Conservation (phyloP, 2,888 invertebrate species). For the Mimumesa dahlbomi region DNA sequence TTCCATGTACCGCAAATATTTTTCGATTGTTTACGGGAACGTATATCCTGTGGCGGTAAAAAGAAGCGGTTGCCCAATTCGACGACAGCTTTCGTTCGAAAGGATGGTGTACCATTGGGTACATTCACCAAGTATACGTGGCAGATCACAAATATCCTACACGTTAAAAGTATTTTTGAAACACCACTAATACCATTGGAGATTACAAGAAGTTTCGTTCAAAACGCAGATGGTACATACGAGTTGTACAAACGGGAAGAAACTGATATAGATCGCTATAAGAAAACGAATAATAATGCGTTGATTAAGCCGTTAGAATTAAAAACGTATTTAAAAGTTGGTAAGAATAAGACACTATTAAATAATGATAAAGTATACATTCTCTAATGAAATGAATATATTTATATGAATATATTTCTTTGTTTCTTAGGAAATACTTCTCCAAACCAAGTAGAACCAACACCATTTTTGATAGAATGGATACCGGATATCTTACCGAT, state of each 20-base stretch:
- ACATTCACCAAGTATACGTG: constrained; percentile 87
- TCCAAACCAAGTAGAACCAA: constrained; percentile 83
- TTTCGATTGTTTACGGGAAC: constrained; percentile 87
- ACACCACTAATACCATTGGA: constrained; percentile 84
- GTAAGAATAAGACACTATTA: constrained; percentile 78
- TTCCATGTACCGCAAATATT: constrained; percentile 88
- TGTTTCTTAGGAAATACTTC: constrained; percentile 77
- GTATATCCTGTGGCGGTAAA: constrained; percentile 84
- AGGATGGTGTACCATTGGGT: constrained; percentile 84
- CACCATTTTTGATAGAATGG: constrained; percentile 89
- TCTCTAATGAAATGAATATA: not conserved
- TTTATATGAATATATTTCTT: constrained; percentile 4
- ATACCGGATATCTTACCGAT: constrained; percentile 87
- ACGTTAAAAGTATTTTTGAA: constrained; percentile 88
- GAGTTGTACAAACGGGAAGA: constrained; percentile 80
- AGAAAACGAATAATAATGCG: constrained; percentile 77
- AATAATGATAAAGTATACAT: too few relatives aligned
- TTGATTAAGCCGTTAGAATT: constrained; percentile 83
- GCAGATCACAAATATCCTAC: constrained; percentile 87
- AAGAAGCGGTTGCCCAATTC: constrained; percentile 86
- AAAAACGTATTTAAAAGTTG: constrained; percentile 85
- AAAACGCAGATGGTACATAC: constrained; percentile 84
- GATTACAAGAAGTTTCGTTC: constrained; percentile 84
- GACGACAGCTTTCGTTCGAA: constrained; percentile 83
- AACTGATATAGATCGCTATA: constrained; percentile 77